Percentiles rank a stretch among this genome's conserved stretches.
phyloP scores from a whole-genome alignment of 1,140 invertebrate genomes.

The Brachionus plicatilis region DNA sequence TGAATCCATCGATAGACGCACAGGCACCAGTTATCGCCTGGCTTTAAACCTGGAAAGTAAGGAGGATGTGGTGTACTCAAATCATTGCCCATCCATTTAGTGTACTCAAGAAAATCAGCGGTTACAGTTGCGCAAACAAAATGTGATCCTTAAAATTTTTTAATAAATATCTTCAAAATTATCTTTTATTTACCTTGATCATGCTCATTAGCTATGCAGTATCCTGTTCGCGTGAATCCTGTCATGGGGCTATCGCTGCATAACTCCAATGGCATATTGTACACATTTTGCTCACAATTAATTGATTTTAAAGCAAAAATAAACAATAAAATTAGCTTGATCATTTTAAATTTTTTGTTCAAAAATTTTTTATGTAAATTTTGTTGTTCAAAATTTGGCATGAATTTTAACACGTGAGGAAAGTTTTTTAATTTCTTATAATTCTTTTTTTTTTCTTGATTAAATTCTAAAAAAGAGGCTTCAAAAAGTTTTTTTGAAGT shows the following conservation, averaged over 20 bases:
- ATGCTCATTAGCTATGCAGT: background rate
- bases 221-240: slow-evolving; percentile 17
- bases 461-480: too few species aligned
- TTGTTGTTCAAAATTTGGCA: background rate
- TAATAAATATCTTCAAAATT: background rate
- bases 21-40: slow-evolving; percentile 39
- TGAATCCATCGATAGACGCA: slow-evolving; percentile 36
- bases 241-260: slow-evolving; percentile 7
- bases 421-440: background rate
- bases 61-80: slow-evolving; percentile 16
- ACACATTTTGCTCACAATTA: background rate
- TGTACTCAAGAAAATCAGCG: slow-evolving; percentile 28
- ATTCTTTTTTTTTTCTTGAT: too few species aligned
- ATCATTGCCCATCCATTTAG: slow-evolving; percentile 25
- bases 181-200: background rate
- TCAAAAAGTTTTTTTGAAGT: too few species aligned
- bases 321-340: background rate
- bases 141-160: background rate
- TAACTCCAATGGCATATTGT: background rate
- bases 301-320: background rate
- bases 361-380: background rate
- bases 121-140: slow-evolving; percentile 29
- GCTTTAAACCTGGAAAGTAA: slow-evolving; percentile 34
- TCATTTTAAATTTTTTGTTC: background rate
- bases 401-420: background rate